These are phyloP conservation scores for Plebejus anna DNA, from an alignment of 2,888 invertebrate genomes.

Conservation along the genomic window DNA sequence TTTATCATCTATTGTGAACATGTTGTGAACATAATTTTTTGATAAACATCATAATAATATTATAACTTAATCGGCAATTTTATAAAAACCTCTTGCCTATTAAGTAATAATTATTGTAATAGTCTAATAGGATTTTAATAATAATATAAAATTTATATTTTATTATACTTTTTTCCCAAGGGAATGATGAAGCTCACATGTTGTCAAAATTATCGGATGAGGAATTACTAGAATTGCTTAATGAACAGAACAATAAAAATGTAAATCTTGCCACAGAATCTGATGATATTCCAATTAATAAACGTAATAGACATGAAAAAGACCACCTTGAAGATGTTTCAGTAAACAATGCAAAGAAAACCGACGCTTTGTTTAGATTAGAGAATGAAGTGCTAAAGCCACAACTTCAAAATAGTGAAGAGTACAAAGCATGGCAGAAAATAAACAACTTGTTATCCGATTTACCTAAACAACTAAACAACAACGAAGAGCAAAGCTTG, in stretches of 20 bases:
- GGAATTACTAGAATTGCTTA: slow-evolving; percentile 59
- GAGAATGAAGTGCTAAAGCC: slow-evolving; percentile 57
- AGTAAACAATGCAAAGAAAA: slow-evolving; percentile 37
- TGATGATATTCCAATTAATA: slow-evolving; percentile 30
- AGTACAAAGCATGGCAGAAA: slow-evolving; percentile 57
- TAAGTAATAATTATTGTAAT: too few relatives aligned
- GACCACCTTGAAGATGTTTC: slow-evolving; percentile 27
- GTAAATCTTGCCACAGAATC: slow-evolving; percentile 59
- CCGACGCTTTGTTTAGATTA: slow-evolving; percentile 52
- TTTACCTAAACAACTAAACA: slow-evolving; percentile 43
- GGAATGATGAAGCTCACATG: slow-evolving; percentile 57
- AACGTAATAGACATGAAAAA: slow-evolving; percentile 18
- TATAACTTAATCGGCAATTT: too few relatives aligned
- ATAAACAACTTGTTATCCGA: slow-evolving; percentile 56
- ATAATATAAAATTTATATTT: neutral
- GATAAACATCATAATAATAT: too few relatives aligned
- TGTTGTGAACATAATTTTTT: too few relatives aligned
- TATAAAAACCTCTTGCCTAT: too few relatives aligned
- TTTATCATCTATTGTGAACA: too few relatives aligned
- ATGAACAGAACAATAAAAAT: slow-evolving; percentile 53
- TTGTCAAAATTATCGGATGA: slow-evolving; percentile 65
- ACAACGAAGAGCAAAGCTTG: slow-evolving; percentile 40
- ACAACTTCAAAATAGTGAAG: slow-evolving; percentile 48
- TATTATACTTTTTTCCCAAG: slow-evolving; percentile 42
- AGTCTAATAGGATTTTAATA: neutral